These are phyloP conservation scores for Aphelinus certus DNA, from an alignment of 1,140 invertebrate species.

Conservation along the genomic window DNA sequence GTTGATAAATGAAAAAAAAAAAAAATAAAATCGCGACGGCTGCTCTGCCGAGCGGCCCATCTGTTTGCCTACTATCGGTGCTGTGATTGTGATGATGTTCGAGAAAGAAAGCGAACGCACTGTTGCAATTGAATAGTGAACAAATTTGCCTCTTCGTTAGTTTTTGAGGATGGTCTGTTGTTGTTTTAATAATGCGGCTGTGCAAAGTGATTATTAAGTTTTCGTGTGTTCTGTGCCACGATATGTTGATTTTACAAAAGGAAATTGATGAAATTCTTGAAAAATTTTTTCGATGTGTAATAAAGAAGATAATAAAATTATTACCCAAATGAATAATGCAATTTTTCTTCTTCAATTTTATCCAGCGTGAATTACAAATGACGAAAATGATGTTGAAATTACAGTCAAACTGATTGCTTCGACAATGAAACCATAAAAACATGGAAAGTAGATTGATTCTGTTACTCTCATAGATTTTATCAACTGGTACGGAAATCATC, in stretches of 20 bases:
- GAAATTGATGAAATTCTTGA: constrained; percentile 14
- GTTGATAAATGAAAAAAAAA: constrained; percentile 3
- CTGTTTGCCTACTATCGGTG: constrained; percentile 30
- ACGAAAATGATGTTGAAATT: too few relatives aligned
- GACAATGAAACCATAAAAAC: too few relatives aligned
- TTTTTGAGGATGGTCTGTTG: constrained; percentile 27
- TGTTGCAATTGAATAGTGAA: constrained; percentile 31
- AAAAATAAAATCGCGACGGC: neutral
- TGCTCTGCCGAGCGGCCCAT: neutral
- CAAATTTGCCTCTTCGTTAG: constrained; percentile 24
- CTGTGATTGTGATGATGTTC: constrained; percentile 35
- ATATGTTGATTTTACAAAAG: constrained; percentile 35
- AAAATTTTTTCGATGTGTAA: constrained; percentile 31
- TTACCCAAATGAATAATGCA: neutral
- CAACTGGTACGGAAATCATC: too few relatives aligned
- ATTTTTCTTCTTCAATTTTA: neutral
- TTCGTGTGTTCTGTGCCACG: constrained; percentile 4
- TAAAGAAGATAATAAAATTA: constrained; percentile 20
- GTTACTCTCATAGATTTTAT: too few relatives aligned
- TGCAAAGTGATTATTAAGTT: constrained; percentile 18
- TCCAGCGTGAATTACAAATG: too few relatives aligned
- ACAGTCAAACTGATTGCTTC: too few relatives aligned
- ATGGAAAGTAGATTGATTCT: too few relatives aligned
- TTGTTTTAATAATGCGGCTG: constrained; percentile 19
- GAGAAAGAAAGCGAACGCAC: neutral